Base-by-base conservation (phyloP, 1,140 invertebrate species). In the Ectropis grisescens region DNA sequence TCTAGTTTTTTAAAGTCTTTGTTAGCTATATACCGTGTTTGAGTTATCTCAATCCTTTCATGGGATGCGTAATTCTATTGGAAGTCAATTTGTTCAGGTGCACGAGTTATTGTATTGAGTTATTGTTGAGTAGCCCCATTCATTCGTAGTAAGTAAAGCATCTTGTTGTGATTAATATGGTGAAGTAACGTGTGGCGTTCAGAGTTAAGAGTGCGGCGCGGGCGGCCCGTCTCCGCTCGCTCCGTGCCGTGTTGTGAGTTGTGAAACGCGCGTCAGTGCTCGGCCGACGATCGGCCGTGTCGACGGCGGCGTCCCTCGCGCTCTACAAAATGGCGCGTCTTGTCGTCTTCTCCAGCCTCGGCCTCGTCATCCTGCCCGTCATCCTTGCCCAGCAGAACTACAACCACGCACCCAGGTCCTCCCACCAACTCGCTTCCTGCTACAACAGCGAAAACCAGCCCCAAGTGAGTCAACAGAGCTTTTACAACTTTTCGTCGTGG, bases 261-360 rank as follows among this genome's bases (percentile, higher is more conserved):
- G 68, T 65, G 68, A 71, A 72, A 70, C 64, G 47, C 43, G 64
- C 59, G 59, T 72, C 64, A 78, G 72, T 74, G 62, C 59, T 61
- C 58, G 55, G 42, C 51, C 62, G 65, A 56, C 66, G 46, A 55
- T 57, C 60, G 58, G 47, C 48, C 58, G 59, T 46, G 61, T 58
- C 49, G 54, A 69, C 57, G 60, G 58, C 52, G 42, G 51, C 3
- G 8, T n/a, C 47, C 36, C 45, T 55, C 48, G 65, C 61, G 61
- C 54, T 57, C 45, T 19, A 25, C 60, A 65, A 58, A 47, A 72
- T 70, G 66, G 58, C 72, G 60, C 59, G 52, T 29, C 43, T 48
- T 37, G 36, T 47, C 40, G 47, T 64, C 36, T 61, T 43, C 30
- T 51, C 48, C 54, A 44, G 58, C 44, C 58, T 76, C 16, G n/a